A percentile compares a stretch with the other conserved stretches of the same genome.
phyloP scores from a whole-genome alignment of 2,797 vertebrate genomes.

The Chrysocyon brachyurus region DNA sequence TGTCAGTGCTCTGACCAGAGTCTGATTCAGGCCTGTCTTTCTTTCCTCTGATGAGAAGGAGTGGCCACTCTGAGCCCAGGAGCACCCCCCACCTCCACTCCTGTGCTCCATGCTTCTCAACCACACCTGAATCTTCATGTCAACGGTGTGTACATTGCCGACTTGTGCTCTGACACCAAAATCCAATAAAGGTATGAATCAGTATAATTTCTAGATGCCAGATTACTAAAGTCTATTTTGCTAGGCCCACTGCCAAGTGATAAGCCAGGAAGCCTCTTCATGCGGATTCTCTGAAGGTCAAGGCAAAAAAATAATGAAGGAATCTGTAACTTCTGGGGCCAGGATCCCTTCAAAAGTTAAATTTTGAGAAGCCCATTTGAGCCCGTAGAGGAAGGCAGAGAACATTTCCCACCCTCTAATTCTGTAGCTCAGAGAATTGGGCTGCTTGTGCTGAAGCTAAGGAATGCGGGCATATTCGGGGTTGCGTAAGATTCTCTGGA shows the following conservation, averaged over 20 bases:
- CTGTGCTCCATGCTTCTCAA: neutral
- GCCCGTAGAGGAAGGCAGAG: neutral
- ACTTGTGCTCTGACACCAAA: neutral
- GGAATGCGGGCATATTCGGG: neutral
- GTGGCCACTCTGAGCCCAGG: too few relatives aligned
- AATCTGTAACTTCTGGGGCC: neutral
- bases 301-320: neutral
- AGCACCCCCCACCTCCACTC: neutral
- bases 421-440: neutral
- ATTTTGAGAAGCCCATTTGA: neutral
- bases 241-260: neutral
- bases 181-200: neutral
- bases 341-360: neutral
- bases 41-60: neutral
- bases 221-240: neutral
- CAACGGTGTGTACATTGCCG: accelerated
- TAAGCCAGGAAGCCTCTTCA: neutral
- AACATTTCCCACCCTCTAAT: neutral
- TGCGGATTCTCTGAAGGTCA: neutral
- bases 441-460: neutral
- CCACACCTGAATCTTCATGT: neutral
- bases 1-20: neutral
- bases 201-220: neutral
- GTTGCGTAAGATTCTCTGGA: neutral
- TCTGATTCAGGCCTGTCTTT: neutral